A percentile compares a stretch with the other conserved stretches of the same genome.
phyloP scores from a whole-genome alignment of 2,113 vertebrate genomes.

The Carollia perspicillata region DNA sequence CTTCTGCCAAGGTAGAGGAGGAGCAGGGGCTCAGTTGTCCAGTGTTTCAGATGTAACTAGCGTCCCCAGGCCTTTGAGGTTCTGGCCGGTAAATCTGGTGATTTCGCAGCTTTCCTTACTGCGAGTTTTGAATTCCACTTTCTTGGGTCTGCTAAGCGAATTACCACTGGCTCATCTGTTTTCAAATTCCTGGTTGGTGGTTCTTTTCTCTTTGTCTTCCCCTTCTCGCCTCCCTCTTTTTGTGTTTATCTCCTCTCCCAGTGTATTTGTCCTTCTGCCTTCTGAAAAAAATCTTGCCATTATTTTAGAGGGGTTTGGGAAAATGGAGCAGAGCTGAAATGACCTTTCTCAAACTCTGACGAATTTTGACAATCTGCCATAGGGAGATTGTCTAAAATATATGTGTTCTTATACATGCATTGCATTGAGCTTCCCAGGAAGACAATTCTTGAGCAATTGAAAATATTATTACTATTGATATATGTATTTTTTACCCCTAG shows the following conservation, averaged over 20 bases:
- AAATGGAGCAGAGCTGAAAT: conserved; percentile 35
- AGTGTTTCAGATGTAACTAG: not conserved
- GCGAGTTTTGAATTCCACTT: not conserved
- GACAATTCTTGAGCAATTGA: not conserved
- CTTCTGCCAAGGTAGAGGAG: not conserved
- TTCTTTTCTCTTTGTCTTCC: not conserved
- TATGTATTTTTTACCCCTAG: not conserved
- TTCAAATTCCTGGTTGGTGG: not conserved
- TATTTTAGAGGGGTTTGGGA: conserved; percentile 3
- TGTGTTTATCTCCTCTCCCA: not conserved
- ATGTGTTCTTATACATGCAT: not conserved
- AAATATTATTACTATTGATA: not conserved
- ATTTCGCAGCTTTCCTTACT: not conserved
- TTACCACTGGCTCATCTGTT: not conserved
- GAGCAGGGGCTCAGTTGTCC: not conserved
- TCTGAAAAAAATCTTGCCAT: not conserved
- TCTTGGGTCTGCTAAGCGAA: not conserved
- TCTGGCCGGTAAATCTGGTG: not conserved
- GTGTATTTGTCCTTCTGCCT: not conserved
- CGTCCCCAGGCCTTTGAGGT: not conserved
- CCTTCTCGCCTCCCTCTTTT: not conserved
- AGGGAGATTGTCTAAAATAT: not conserved
- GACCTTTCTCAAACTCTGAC: not conserved
- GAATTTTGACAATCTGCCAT: not conserved
- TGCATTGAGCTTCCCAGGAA: not conserved